A percentile compares a stretch with the other conserved stretches of the same genome.
Evolutionary conservation across 2,113 vertebrate species (phyloP).

Genomic region (Thalassoma bifasciatum): DNA sequence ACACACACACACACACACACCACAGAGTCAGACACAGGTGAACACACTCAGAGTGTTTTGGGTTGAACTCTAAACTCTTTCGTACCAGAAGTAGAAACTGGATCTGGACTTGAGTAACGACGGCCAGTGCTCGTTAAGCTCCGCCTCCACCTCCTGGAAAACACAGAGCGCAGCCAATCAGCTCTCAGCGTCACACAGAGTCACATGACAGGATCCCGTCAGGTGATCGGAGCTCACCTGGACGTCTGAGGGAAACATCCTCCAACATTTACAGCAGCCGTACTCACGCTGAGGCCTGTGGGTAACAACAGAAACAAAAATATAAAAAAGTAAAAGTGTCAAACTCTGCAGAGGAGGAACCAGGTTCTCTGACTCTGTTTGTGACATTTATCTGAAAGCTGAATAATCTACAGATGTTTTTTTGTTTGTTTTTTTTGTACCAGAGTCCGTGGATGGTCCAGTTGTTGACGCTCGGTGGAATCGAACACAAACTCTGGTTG

Average conservation of each 20-base stretch:
- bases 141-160: slow-evolving; percentile 71
- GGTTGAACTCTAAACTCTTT: too few species aligned
- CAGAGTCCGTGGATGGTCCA: slow-evolving; percentile 85
- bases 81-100: slow-evolving; percentile 79
- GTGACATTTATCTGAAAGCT: too few species aligned
- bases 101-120: slow-evolving; percentile 65
- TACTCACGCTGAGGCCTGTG: slow-evolving; percentile 58
- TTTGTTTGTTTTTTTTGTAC: too few species aligned
- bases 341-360: too few species aligned
- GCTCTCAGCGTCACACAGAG: not conserved
- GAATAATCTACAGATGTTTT: not conserved
- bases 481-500: slow-evolving; percentile 54
- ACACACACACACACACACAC: too few species aligned
- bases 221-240: slow-evolving; percentile 63
- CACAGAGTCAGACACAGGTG: too few species aligned
- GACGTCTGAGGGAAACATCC: slow-evolving; percentile 77
- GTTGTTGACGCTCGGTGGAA: slow-evolving; percentile 66
- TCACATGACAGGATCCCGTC: too few species aligned
- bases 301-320: not conserved
- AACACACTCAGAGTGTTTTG: too few species aligned
- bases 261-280: slow-evolving; percentile 78
- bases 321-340: too few species aligned
- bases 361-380: too few species aligned
- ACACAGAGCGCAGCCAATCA: not conserved
- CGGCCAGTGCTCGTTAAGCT: slow-evolving; percentile 74